A percentile compares a stretch with the other conserved stretches of the same genome.
These are phyloP conservation scores for Drosophila setosimentum DNA, from an alignment of 2,888 invertebrate species.

Conservation along the genomic window DNA sequence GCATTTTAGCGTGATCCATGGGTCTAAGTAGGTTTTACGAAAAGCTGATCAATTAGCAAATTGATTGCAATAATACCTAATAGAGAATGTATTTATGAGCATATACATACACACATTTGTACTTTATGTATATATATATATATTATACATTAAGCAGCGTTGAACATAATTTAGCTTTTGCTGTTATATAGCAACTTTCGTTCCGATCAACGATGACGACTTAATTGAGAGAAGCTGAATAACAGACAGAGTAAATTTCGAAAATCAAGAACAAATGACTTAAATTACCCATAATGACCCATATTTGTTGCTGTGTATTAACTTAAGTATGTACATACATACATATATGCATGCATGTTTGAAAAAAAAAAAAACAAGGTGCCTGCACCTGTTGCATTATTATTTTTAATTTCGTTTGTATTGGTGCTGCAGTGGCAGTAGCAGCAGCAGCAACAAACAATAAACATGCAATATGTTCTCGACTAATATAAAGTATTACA, in stretches of 20 bases:
- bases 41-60: neutral
- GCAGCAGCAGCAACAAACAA: constrained; percentile 29
- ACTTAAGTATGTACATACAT: neutral
- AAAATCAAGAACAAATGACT: neutral
- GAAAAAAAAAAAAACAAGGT: constrained; percentile 4
- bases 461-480: constrained; percentile 46
- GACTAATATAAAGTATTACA: too few species aligned
- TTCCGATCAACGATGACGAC: too few species aligned
- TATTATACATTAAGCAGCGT: too few species aligned
- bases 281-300: neutral
- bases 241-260: too few species aligned
- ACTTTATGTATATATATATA: too few species aligned
- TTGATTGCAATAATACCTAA: too few species aligned
- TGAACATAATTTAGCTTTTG: too few species aligned
- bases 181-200: too few species aligned
- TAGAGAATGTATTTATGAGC: too few species aligned
- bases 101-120: too few species aligned
- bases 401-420: constrained; percentile 2
- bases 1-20: constrained; percentile 7
- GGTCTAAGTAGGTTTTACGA: constrained; percentile 3
- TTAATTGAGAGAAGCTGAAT: too few species aligned
- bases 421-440: neutral
- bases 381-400: constrained; percentile 49
- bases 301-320: neutral
- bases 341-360: neutral